Percentiles rank a stretch among this genome's conserved stretches.
These are phyloP conservation scores for Acleris literana DNA, from an alignment of 2,888 invertebrate genomes.

Conservation along the genomic window DNA sequence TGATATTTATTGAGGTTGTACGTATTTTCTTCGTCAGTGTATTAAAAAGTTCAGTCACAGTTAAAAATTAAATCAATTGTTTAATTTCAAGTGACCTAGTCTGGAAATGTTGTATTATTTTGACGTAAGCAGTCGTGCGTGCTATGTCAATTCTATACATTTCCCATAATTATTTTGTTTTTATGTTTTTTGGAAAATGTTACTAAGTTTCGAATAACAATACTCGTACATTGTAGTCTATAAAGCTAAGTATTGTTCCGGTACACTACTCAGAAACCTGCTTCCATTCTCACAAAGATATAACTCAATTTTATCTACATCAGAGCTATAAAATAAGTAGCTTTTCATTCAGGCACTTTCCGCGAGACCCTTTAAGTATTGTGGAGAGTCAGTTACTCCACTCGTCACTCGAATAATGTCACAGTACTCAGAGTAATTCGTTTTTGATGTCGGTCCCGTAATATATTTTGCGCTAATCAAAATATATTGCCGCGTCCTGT, in stretches of 20 bases:
- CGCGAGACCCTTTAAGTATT: conserved; percentile 51
- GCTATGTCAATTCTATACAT: too few relatives aligned
- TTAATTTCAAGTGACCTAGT: too few relatives aligned
- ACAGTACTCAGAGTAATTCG: conserved; percentile 64
- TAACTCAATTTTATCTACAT: conserved; percentile 34
- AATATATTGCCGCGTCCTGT: conserved; percentile 61
- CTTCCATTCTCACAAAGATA: conserved; percentile 24
- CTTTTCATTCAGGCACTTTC: conserved; percentile 44
- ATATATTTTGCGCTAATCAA: conserved; percentile 63
- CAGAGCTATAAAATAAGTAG: conserved; percentile 37
- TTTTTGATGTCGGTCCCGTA: conserved; percentile 67
- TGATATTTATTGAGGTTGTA: background rate
- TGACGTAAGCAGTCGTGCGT: too few relatives aligned
- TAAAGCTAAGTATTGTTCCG: conserved; percentile 1
- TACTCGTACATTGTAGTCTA: background rate
- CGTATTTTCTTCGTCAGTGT: background rate
- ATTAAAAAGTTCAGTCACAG: background rate
- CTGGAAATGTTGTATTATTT: too few relatives aligned
- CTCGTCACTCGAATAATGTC: conserved; percentile 57
- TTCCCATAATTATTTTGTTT: too few relatives aligned
- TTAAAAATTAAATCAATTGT: background rate
- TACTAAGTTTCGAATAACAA: too few relatives aligned
- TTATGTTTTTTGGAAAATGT: too few relatives aligned
- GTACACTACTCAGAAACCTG: conserved; percentile 3
- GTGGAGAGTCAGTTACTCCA: conserved; percentile 50